phyloP scores from a whole-genome alignment of 2,113 vertebrate genomes.

The Pycnonotus jocosus region DNA sequence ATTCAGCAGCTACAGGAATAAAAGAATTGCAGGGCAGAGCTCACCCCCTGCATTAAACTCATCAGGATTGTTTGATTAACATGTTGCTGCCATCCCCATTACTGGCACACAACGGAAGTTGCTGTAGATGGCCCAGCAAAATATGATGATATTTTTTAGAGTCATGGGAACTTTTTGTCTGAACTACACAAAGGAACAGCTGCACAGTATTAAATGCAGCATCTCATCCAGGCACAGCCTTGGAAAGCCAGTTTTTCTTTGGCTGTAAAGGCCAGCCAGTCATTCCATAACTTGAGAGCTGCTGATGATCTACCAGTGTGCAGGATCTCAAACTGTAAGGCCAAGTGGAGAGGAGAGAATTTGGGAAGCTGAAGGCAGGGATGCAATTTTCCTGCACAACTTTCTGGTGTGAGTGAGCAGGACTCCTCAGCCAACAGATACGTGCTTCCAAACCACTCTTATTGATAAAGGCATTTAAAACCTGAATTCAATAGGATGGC shows the following conservation, averaged over 20 bases:
- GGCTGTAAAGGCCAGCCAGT: not conserved
- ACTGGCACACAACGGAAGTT: not conserved
- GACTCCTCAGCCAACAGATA: not conserved
- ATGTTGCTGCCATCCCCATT: not conserved
- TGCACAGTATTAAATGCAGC: not conserved
- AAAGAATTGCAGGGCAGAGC: not conserved
- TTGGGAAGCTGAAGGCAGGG: not conserved
- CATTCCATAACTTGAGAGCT: not conserved
- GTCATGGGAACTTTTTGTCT: not conserved
- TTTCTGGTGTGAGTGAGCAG: not conserved
- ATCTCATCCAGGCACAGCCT: not conserved
- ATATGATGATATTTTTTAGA: not conserved
- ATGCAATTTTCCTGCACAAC: not conserved
- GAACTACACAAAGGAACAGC: not conserved
- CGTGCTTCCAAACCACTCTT: not conserved
- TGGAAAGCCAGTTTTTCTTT: not conserved
- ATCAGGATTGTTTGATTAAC: not conserved
- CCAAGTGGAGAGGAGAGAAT: not conserved
- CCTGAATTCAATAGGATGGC: not conserved
- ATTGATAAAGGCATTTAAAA: not conserved
- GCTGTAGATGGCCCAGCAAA: not conserved
- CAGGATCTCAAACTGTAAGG: not conserved
- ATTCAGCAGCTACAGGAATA: not conserved
- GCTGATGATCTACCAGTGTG: not conserved
- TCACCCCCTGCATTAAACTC: not conserved